These are phyloP conservation scores for Cottoperca gobio DNA, from an alignment of 2,797 vertebrate genomes.

Conservation along the genomic window DNA sequence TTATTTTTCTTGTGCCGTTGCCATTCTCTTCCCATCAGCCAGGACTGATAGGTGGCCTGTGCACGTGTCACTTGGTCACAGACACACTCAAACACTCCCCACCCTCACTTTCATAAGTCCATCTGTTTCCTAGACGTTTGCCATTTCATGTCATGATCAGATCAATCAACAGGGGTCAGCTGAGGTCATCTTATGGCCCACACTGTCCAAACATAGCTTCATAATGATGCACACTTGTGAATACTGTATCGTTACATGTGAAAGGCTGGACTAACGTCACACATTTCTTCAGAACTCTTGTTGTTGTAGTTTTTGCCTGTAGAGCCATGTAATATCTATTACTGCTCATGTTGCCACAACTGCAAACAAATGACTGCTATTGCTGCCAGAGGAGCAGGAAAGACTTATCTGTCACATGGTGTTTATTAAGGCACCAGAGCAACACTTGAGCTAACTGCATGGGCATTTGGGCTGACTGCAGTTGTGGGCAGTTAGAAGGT, in stretches of 20 bases:
- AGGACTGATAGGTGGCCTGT: background rate
- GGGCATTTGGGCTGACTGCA: background rate
- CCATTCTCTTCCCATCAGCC: background rate
- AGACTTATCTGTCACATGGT: background rate
- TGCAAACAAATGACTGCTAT: constrained; percentile 25
- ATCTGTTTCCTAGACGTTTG: constrained; percentile 4
- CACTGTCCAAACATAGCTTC: background rate
- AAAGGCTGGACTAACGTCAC: background rate
- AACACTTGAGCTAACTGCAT: constrained; percentile 17
- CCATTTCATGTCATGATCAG: constrained; percentile 9
- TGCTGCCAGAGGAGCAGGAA: background rate
- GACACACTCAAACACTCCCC: background rate
- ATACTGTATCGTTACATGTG: background rate
- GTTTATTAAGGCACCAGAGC: constrained; percentile 19
- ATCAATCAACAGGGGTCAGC: background rate
- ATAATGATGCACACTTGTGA: background rate
- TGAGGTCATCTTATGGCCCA: background rate
- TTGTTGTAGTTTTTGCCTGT: background rate
- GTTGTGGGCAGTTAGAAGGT: background rate
- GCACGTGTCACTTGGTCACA: constrained; percentile 4
- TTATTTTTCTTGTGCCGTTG: background rate
- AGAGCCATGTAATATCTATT: background rate
- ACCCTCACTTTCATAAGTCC: background rate
- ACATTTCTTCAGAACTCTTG: background rate
- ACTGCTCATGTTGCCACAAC: background rate